Evolutionary conservation across 2,888 invertebrate genomes (phyloP).

Genomic region (Aspidiotus destructor): DNA sequence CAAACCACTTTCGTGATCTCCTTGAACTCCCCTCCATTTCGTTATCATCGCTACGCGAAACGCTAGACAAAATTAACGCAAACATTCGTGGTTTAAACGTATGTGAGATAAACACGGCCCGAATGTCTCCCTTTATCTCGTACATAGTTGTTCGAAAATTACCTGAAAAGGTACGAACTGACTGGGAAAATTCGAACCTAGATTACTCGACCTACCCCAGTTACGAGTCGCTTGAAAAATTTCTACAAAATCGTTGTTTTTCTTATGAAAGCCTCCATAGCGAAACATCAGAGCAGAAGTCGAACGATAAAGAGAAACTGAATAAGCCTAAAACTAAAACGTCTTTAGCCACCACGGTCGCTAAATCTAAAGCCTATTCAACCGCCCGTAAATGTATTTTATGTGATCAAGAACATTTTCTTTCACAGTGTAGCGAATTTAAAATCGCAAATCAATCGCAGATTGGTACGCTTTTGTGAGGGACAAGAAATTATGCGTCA

Average conservation of each 20-base stretch:
- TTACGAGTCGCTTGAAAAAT: not conserved
- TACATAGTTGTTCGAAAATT: conserved; percentile 4
- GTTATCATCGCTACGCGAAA: not conserved
- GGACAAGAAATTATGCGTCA: conserved; percentile 5
- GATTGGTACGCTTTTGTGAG: conserved; percentile 6
- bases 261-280: conserved; percentile 3
- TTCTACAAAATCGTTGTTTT: conserved; percentile 9
- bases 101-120: not conserved
- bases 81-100: conserved; percentile 7
- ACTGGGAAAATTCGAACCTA: conserved; percentile 12
- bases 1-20: conserved; percentile 5
- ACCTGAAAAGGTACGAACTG: conserved; percentile 5
- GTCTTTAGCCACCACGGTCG: not conserved
- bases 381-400: not conserved
- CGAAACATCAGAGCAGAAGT: not conserved
- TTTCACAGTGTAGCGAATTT: conserved; percentile 9
- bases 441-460: not conserved
- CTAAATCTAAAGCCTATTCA: not conserved
- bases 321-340: not conserved
- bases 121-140: not conserved
- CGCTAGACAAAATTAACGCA: conserved; percentile 3
- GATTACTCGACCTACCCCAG: conserved; percentile 11
- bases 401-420: conserved; percentile 9
- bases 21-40: not conserved
- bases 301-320: not conserved